Evolutionary conservation across 2,888 invertebrate genomes (phyloP).

Genomic region (Terebella lapidaria): DNA sequence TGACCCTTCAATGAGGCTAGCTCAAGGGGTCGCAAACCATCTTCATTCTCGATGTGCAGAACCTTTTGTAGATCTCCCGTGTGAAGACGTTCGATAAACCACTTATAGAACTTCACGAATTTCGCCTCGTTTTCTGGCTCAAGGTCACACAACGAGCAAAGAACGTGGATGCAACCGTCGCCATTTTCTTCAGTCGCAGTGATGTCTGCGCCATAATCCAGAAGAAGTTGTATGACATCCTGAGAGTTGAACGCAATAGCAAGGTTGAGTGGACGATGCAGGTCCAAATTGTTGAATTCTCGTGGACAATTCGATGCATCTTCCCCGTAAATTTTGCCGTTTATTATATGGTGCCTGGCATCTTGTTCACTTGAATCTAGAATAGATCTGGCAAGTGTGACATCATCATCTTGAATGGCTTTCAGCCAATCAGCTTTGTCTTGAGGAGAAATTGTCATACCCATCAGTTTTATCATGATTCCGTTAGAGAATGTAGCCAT

Average conservation of each 20-base stretch:
- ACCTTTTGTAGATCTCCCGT: not conserved
- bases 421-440: no score
- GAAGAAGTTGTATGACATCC: not conserved
- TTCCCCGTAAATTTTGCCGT: no score
- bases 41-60: not conserved
- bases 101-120: not conserved
- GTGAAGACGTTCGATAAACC: not conserved
- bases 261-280: not conserved
- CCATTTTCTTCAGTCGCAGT: not conserved
- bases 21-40: conserved; percentile 1
- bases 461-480: no score
- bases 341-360: no score
- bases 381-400: no score
- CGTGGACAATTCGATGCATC: no score
- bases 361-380: no score
- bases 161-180: not conserved
- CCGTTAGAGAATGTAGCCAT: no score
- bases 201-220: conserved; percentile 1
- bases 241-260: not conserved
- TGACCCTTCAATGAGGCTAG: not conserved
- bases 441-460: no score
- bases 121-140: conserved; percentile 1
- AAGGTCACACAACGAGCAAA: not conserved
- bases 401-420: no score
- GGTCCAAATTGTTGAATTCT: no score